These are phyloP conservation scores for Drosophila pallidifrons DNA, from an alignment of 1,140 invertebrate species.

Conservation along the genomic window DNA sequence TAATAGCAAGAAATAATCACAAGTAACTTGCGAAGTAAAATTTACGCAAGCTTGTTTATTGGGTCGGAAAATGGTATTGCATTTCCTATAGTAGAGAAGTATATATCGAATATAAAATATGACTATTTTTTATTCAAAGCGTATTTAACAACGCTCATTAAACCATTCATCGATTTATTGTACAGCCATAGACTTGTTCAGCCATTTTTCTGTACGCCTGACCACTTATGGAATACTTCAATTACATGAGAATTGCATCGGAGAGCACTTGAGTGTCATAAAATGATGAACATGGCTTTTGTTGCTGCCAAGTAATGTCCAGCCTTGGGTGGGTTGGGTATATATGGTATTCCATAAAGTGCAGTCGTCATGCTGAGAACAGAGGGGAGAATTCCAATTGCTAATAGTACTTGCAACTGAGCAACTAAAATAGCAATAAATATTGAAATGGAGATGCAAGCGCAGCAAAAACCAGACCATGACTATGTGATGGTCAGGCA, in stretches of 20 bases:
- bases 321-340: neutral
- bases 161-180: neutral
- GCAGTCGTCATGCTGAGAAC: constrained; percentile 24
- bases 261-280: constrained; percentile 22
- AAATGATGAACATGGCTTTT: constrained; percentile 14
- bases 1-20: constrained; percentile 29
- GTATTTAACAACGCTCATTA: neutral
- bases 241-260: constrained; percentile 11
- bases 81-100: neutral
- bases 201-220: neutral
- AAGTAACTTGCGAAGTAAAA: constrained; percentile 24
- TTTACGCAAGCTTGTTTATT: neutral
- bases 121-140: too few relatives aligned
- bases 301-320: neutral
- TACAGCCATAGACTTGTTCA: neutral
- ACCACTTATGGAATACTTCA: constrained; percentile 14
- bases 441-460: constrained; percentile 38
- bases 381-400: constrained; percentile 33
- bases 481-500: neutral
- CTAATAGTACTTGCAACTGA: constrained; percentile 65
- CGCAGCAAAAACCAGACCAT: neutral
- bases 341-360: neutral
- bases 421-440: constrained; percentile 64
- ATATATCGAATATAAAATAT: too few relatives aligned
- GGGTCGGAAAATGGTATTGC: constrained; percentile 6